These are phyloP conservation scores for Micronisus gabar DNA, from an alignment of 2,113 vertebrate genomes.

Conservation along the genomic window DNA sequence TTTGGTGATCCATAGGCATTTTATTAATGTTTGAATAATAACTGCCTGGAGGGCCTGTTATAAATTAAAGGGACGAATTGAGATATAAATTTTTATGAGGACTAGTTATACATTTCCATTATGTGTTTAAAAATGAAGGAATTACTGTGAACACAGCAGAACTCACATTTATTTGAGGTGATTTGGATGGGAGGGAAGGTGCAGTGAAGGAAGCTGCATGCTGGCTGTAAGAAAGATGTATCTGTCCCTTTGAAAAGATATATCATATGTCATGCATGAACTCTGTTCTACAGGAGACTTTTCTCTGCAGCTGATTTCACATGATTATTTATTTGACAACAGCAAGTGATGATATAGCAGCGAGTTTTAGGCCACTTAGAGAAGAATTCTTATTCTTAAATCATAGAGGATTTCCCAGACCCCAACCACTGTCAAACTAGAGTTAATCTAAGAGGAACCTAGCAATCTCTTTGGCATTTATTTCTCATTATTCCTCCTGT, in stretches of 20 bases:
- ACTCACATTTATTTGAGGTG: constrained; percentile 81
- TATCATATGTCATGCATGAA: constrained; percentile 77
- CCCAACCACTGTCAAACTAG: constrained; percentile 13
- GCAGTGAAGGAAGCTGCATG: constrained; percentile 38
- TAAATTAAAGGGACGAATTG: constrained; percentile 94
- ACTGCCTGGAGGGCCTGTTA: constrained; percentile 90
- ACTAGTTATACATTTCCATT: constrained; percentile 93
- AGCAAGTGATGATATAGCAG: constrained; percentile 66
- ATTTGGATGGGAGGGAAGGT: constrained; percentile 67
- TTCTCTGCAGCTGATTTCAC: constrained; percentile 63
- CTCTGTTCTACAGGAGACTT: constrained; percentile 66
- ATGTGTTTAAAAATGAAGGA: constrained; percentile 95
- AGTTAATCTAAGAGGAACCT: constrained; percentile 31
- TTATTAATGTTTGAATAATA: constrained; percentile 99
- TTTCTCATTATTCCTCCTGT: constrained; percentile 24
- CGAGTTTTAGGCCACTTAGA: constrained; percentile 62
- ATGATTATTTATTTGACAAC: constrained; percentile 75
- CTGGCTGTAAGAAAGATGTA: constrained; percentile 78
- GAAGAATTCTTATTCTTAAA: constrained; percentile 48
- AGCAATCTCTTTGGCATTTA: not conserved
- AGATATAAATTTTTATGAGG: constrained; percentile 97
- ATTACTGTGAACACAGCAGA: constrained; percentile 77
- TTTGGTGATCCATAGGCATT: constrained; percentile 91
- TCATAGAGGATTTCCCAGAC: constrained; percentile 39
- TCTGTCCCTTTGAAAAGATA: constrained; percentile 80